Conservation (phyloP, 2,797 vertebrate species). For the Tenualosa ilisha region DNA sequence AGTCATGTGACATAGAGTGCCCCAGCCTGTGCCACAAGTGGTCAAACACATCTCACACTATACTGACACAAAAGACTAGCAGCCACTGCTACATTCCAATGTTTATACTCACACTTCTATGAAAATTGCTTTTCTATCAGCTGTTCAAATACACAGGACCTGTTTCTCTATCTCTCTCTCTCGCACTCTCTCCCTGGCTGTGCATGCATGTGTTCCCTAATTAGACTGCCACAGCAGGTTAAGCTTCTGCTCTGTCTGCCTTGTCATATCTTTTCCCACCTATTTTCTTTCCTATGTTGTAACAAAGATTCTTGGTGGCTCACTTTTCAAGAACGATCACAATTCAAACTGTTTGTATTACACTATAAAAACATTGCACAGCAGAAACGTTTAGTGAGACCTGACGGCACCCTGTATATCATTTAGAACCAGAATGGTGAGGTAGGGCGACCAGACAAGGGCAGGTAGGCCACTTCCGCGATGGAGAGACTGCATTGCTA, state of each 20-base stretch:
- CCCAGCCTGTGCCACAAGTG: neutral
- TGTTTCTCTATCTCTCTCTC: neutral
- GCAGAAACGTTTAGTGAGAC: neutral
- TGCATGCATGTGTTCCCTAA: neutral
- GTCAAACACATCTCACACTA: neutral
- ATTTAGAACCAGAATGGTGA: constrained; percentile 6
- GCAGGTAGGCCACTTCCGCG: constrained; percentile 17
- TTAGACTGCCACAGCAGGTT: neutral
- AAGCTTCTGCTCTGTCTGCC: neutral
- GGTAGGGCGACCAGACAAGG: neutral
- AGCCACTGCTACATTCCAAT: constrained; percentile 7
- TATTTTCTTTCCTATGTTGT: neutral
- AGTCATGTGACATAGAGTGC: neutral
- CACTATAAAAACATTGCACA: neutral
- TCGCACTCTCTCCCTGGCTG: neutral
- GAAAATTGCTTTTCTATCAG: constrained; percentile 13
- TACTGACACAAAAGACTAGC: neutral
- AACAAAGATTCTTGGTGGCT: neutral
- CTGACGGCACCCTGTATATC: neutral
- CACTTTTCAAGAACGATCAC: neutral
- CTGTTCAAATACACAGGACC: constrained; percentile 18
- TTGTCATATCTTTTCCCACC: neutral
- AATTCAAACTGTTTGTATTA: neutral
- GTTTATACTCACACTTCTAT: constrained; percentile 14
- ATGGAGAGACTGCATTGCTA: constrained; percentile 18